Percentiles rank a stretch among this genome's conserved stretches.
Evolutionary conservation across 2,888 invertebrate species (phyloP).

Genomic region (Lathronympha strigana): DNA sequence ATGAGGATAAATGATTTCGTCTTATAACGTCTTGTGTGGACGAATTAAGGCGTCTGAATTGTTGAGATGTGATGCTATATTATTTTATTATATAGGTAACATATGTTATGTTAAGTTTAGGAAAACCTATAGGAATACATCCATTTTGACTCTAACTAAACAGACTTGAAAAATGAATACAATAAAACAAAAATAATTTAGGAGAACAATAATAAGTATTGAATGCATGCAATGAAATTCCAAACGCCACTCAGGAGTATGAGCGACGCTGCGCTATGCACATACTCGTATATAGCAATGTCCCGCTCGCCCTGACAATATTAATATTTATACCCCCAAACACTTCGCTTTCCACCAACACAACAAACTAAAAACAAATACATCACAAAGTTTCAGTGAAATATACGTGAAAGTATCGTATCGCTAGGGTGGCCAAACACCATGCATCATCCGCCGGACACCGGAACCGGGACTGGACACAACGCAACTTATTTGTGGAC

Average conservation of each 20-base stretch:
- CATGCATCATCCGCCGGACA: slow-evolving; percentile 39
- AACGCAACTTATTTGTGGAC: slow-evolving; percentile 40
- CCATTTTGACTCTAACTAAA: too few species aligned
- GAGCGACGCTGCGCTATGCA: too few species aligned
- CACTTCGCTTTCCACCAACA: neutral
- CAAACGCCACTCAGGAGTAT: too few species aligned
- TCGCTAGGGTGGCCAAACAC: slow-evolving; percentile 38
- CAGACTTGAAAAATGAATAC: too few species aligned
- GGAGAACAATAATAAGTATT: too few species aligned
- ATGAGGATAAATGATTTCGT: slow-evolving; percentile 13
- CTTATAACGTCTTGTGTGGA: neutral
- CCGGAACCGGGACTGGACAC: slow-evolving; percentile 36
- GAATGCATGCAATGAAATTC: too few species aligned
- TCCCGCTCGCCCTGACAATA: too few species aligned
- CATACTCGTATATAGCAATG: too few species aligned
- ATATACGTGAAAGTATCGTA: slow-evolving; percentile 23
- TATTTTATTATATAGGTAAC: neutral
- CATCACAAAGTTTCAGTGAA: slow-evolving; percentile 15
- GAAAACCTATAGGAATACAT: too few species aligned
- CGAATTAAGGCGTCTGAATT: neutral
- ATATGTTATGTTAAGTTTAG: too few species aligned
- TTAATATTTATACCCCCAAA: neutral
- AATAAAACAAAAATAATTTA: too few species aligned
- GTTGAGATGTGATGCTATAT: neutral
- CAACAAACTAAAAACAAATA: neutral